Base-by-base conservation (phyloP, 92 coral and sea anemone species). In the Epizoanthus ramosus region DNA sequence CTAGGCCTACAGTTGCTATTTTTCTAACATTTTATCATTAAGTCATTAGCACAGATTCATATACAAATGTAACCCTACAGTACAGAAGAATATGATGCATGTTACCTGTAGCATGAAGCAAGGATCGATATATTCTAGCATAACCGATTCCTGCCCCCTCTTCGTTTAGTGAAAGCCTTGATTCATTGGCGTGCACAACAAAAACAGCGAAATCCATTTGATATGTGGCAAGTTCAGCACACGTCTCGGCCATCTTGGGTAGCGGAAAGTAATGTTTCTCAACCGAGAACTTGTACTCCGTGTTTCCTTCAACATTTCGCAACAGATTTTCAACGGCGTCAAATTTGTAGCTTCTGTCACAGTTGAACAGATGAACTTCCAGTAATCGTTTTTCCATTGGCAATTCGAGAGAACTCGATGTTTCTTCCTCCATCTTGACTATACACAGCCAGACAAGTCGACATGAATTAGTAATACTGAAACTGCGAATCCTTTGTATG, bases 121-220 rank as follows among this genome's bases (percentile, higher is more conserved):
- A 70, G 2, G 91, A 71, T 63, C 53, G 76, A 79, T 83, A 88
- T 63, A 88, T 35, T 71, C 69, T 79, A 17, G 91, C 85, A 63
- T 88, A 88, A 4, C 91, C 88, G 33, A 88, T 89, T 23, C 92
- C 92, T 80, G 92, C 89, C 21, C 74, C 85, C 41, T 85, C 80
- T 63, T 89, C 92, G 75, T 89, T 89, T 21, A 89, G 86, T 7
- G 92, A 85, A 19, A 89, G 60, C 14, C 89, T 84, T 5, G 92
- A 89, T 80, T 89, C 92, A 19, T 85, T 72, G 14, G 92, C 92
- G 79, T 89, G 89, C n/a, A 89, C 87, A 0, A 85, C 92, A 73
- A 89, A 89, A 6, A 89, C 56, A 33, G 89, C 92, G 19, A 85
- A 59, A 57, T 89, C 89, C 87, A 89, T 89, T 23, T 80, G 58